Base-by-base conservation (phyloP, 2,113 vertebrate species). In the Cichladusa arquata region DNA sequence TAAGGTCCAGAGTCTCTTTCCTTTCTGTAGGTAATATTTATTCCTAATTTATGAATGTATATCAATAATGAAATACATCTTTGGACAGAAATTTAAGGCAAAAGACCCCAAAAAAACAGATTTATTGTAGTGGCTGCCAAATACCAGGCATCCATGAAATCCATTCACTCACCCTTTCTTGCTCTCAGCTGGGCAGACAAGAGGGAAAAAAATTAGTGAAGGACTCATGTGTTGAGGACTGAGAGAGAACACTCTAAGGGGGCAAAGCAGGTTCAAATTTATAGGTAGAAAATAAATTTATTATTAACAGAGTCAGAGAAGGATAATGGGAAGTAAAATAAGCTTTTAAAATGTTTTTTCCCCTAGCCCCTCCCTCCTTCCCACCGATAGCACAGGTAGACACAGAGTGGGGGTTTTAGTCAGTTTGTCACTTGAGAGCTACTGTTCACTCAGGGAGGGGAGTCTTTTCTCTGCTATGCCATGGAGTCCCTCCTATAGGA, bases 311-410 rank as follows among this genome's bases (percentile, higher is more conserved):
- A 28, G 9, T 29, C 40, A 36, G 20, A 65, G 16, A 6, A 31
- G 40, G 20, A 66, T 19, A 65, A 36, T 31, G 33, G 45, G 28
- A 56, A 31, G 6, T 19, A 45, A 31, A 80, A 65, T 5, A 45
- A 54, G 5, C 14, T 15, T 24, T 65, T 53, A 23, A 44, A 65
- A 11, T 6, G 19, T 7, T 22, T 19, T 45, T 45, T n/a, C 19
- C 36, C 9, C 36, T 36, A 36, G 36, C 36, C 36, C 36, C 8
- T 79, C 15, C 19, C 12, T 54, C 26, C 33, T 65, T 45, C 33
- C 33, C 38, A 36, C 15, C 0, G 0, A 24, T 11, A 24, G 18
- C 2, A 1, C 25, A 34, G 15, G 26, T 18, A 45, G 33, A 64
- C 38, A 24, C 7, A 11, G 33, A 5, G 2, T 15, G 9, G 12